Conservation (phyloP, 2,113 vertebrate genomes). For the Hydrolagus affinis region DNA sequence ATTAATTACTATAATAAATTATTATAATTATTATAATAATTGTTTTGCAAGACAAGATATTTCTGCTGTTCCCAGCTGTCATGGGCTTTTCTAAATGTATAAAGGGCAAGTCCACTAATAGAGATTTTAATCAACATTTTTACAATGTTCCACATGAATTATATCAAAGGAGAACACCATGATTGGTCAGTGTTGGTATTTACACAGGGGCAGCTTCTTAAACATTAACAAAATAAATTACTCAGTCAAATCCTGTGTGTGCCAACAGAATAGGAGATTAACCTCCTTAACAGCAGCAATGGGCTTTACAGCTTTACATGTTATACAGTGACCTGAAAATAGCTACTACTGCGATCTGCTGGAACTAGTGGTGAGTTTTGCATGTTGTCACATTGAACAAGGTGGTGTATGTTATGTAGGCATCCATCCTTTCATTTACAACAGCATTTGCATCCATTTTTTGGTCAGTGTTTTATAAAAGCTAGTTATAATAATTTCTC, state of each 20-base stretch:
- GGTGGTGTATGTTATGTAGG: neutral
- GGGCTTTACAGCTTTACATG: neutral
- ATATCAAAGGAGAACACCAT: neutral
- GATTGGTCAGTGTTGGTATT: neutral
- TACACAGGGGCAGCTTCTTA: neutral
- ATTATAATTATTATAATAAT: no score
- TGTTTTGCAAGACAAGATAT: no score
- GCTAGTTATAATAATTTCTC: conserved; percentile 2
- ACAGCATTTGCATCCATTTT: neutral
- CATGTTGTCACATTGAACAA: no score
- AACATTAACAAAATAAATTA: neutral
- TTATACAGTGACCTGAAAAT: neutral
- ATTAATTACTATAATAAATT: no score
- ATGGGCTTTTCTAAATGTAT: neutral
- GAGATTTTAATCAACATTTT: neutral
- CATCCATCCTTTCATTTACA: neutral
- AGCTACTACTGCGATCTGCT: neutral
- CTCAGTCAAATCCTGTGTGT: neutral
- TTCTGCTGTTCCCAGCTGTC: no score
- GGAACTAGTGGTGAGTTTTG: neutral
- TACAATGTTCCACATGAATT: neutral
- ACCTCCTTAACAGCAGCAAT: neutral
- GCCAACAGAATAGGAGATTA: neutral
- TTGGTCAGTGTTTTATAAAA: neutral
- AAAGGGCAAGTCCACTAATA: neutral